Percentiles rank a stretch among this genome's conserved stretches.
These are phyloP conservation scores for Sebastes cheni DNA, from an alignment of 2,797 vertebrate species.

Conservation along the genomic window DNA sequence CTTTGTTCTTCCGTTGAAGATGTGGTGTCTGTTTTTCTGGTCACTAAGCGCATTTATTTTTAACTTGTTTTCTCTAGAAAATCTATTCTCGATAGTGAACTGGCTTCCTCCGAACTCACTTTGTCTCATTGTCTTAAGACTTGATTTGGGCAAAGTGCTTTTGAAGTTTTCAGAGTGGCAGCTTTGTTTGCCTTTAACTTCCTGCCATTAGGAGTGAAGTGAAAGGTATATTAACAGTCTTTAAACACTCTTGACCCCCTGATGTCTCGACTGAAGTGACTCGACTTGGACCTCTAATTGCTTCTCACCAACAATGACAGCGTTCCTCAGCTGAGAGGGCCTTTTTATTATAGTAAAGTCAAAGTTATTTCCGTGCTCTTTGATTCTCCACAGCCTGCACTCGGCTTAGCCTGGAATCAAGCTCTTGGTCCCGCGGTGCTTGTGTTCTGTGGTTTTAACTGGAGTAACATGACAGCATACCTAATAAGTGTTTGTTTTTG, in stretches of 20 bases:
- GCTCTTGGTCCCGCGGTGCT: constrained; percentile 4
- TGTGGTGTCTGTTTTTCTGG: not conserved
- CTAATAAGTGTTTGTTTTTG: constrained; percentile 22
- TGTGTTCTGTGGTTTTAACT: constrained; percentile 15
- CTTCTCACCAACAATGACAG: constrained; percentile 65
- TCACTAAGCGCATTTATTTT: not conserved
- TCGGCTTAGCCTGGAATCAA: constrained; percentile 2
- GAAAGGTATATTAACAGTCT: constrained; percentile 70
- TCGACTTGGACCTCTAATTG: constrained; percentile 62
- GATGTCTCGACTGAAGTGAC: constrained; percentile 52
- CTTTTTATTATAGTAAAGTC: constrained; percentile 54
- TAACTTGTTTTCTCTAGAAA: not conserved
- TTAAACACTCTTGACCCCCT: constrained; percentile 68
- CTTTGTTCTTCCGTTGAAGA: not conserved
- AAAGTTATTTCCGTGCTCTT: constrained; percentile 49
- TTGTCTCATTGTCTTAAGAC: constrained; percentile 15
- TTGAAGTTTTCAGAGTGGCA: constrained; percentile 22
- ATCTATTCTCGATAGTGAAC: not conserved
- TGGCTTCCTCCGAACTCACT: constrained; percentile 2
- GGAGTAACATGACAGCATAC: constrained; percentile 4
- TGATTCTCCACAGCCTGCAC: constrained; percentile 13
- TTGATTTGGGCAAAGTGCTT: constrained; percentile 23
- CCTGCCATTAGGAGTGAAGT: constrained; percentile 38
- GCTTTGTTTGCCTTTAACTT: constrained; percentile 54
- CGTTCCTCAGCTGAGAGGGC: constrained; percentile 25